phyloP scores from a whole-genome alignment of 2,888 invertebrate genomes.

The Habroteleia sp. region DNA sequence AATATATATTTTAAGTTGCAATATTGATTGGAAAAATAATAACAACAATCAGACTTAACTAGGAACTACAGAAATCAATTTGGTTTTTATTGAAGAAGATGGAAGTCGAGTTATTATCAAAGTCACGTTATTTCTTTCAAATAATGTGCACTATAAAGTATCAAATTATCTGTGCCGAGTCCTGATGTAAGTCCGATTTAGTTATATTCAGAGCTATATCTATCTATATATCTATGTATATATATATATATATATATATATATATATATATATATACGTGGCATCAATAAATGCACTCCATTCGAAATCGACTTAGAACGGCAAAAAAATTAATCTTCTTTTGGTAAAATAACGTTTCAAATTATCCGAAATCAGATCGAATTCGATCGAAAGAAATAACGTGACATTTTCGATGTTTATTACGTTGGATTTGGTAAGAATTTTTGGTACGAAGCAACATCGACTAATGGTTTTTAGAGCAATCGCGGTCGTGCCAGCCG shows the following conservation, averaged over 20 bases:
- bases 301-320: constrained; percentile 28
- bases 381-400: constrained; percentile 2
- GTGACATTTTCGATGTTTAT: constrained; percentile 11
- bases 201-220: constrained; percentile 21
- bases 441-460: constrained; percentile 13
- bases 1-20: constrained; percentile 12
- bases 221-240: no score
- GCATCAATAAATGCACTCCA: constrained; percentile 34
- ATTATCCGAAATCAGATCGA: constrained; percentile 29
- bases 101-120: constrained; percentile 6
- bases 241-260: no score
- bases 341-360: constrained; percentile 23
- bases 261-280: constrained; percentile 2
- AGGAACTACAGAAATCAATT: neutral
- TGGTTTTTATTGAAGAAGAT: no score
- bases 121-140: constrained; percentile 26
- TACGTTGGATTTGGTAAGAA: constrained; percentile 11
- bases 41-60: neutral
- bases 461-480: constrained; percentile 39
- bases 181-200: constrained; percentile 37
- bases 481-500: constrained; percentile 12
- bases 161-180: constrained; percentile 28
- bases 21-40: constrained; percentile 24
- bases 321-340: constrained; percentile 39
- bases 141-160: constrained; percentile 22